phyloP scores from a whole-genome alignment of 2,888 invertebrate genomes.

The Dendrolimus houi region DNA sequence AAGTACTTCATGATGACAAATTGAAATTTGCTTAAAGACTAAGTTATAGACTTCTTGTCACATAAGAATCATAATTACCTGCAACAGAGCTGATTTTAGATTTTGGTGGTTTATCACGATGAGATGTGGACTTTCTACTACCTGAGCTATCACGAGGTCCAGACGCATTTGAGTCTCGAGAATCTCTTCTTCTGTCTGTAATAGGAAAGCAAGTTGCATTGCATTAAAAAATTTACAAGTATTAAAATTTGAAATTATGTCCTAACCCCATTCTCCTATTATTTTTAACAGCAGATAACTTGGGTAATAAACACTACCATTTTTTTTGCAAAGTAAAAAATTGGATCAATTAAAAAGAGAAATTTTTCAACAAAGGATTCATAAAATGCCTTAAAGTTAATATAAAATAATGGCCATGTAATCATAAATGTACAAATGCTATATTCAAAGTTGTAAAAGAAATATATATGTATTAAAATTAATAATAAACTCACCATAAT shows the following conservation, averaged over 20 bases:
- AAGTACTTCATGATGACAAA: too few relatives aligned
- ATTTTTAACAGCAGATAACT: too few relatives aligned
- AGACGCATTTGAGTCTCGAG: conserved; percentile 67
- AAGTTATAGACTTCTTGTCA: neutral
- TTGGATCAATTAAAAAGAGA: conserved; percentile 4
- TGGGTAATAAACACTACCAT: too few relatives aligned
- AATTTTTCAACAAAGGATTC: neutral
- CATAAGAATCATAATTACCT: conserved; percentile 20
- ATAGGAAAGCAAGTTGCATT: neutral
- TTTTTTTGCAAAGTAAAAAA: neutral
- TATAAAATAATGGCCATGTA: too few relatives aligned
- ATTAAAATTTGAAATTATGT: too few relatives aligned
- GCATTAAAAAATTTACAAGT: too few relatives aligned
- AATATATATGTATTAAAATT: too few relatives aligned
- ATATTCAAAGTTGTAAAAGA: too few relatives aligned
- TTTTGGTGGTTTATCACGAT: conserved; percentile 50
- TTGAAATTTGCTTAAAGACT: too few relatives aligned
- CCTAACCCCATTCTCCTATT: too few relatives aligned
- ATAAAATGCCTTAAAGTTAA: neutral
- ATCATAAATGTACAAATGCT: too few relatives aligned
- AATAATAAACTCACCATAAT: conserved; percentile 45
- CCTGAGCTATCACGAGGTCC: conserved; percentile 54
- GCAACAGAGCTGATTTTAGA: conserved; percentile 38
- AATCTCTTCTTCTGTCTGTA: conserved; percentile 61
- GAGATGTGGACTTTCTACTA: conserved; percentile 55